Conservation (phyloP, 30 jellyfish, hydroid and myxozoan species). For the Hydractinia symbiolongicarpus region DNA sequence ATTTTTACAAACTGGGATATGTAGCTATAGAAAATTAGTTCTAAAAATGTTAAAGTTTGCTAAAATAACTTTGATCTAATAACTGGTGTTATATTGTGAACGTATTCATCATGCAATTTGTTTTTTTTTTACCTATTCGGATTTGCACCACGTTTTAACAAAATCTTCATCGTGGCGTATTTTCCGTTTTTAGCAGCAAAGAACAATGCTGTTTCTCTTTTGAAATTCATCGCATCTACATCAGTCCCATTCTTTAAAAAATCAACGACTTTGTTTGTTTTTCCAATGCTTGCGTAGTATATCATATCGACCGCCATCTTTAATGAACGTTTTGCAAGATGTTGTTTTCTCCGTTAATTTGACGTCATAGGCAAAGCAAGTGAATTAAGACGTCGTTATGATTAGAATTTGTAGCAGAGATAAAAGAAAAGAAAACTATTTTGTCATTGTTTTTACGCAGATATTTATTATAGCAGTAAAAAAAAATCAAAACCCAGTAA, state of each 20-base stretch:
- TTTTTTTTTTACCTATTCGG: background rate
- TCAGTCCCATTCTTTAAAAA: background rate
- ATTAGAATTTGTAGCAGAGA: too few species aligned
- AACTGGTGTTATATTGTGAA: too few species aligned
- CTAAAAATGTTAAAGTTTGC: too few species aligned
- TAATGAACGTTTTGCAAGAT: background rate
- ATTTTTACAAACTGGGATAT: too few species aligned
- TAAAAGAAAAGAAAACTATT: too few species aligned
- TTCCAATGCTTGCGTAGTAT: background rate
- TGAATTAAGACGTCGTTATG: background rate
- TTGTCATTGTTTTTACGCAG: too few species aligned
- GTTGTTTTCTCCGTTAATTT: background rate
- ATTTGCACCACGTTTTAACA: background rate
- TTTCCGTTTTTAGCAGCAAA: conserved; percentile 7
- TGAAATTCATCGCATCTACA: conserved; percentile 9
- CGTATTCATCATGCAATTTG: too few species aligned
- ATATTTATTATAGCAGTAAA: too few species aligned
- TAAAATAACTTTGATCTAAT: too few species aligned
- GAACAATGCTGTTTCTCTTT: background rate
- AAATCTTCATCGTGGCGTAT: background rate
- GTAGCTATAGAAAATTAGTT: too few species aligned
- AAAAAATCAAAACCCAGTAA: too few species aligned
- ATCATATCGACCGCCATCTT: conserved; percentile 10
- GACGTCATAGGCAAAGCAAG: conserved; percentile 6
- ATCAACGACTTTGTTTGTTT: background rate